Percentiles rank a stretch among this genome's conserved stretches.
phyloP scores from a whole-genome alignment of 2,113 vertebrate species.

The Anolis carolinensis region DNA sequence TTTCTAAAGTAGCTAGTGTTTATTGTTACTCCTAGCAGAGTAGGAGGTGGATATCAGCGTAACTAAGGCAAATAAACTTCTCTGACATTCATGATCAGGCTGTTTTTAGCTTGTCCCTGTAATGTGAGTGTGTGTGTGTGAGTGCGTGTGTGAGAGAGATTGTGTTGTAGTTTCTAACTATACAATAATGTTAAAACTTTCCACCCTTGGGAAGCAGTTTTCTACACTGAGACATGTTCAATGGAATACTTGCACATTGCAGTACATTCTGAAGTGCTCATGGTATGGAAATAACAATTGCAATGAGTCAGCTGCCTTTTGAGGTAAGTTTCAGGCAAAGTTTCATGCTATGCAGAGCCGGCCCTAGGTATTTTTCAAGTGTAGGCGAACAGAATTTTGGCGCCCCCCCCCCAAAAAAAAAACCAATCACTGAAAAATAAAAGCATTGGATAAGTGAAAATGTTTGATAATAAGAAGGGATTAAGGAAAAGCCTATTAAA shows the following conservation, averaged over 20 bases:
- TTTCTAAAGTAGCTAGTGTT: constrained; percentile 58
- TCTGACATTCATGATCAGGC: background rate
- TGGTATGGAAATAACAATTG: background rate
- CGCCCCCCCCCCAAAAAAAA: too few species aligned
- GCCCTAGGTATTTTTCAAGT: too few species aligned
- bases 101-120: background rate
- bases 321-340: background rate
- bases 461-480: too few species aligned
- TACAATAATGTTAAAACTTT: background rate
- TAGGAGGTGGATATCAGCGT: constrained; percentile 4
- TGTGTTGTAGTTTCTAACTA: background rate
- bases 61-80: constrained; percentile 14
- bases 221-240: too few species aligned
- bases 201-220: too few species aligned
- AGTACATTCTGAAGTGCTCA: background rate
- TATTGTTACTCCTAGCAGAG: constrained; percentile 34
- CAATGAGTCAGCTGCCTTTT: background rate
- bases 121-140: background rate
- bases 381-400: too few species aligned
- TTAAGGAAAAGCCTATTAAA: too few species aligned
- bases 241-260: background rate
- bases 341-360: too few species aligned
- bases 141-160: background rate
- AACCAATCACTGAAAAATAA: too few species aligned
- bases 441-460: too few species aligned